A percentile compares a stretch with the other conserved stretches of the same genome.
Evolutionary conservation across 1,140 invertebrate species (phyloP).

Genomic region (Heliconius melpomene): DNA sequence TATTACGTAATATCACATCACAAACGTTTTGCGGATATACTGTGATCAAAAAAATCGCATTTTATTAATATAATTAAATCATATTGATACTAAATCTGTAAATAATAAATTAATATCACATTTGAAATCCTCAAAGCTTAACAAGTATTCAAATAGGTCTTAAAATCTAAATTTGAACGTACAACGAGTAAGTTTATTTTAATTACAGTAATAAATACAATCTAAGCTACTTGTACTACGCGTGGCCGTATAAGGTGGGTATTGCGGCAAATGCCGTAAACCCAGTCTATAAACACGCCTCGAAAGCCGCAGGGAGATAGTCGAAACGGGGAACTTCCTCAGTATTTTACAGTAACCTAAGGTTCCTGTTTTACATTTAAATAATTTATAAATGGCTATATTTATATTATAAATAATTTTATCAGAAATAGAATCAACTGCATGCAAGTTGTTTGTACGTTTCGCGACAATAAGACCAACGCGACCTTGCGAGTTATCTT

Average conservation of each 20-base stretch:
- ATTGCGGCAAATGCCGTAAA: not conserved
- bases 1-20: not conserved
- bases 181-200: not conserved
- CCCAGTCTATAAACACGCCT: not conserved
- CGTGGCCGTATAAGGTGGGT: not conserved
- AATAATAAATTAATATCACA: not conserved
- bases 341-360: not conserved
- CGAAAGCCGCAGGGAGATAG: not conserved
- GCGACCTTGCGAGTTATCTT: conserved; percentile 54
- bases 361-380: not conserved
- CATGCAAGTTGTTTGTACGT: not conserved
- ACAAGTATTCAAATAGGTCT: not conserved
- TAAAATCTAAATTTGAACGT: not conserved
- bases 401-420: not conserved
- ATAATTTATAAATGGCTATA: not conserved
- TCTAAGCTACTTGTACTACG: not conserved
- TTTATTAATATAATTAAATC: too few relatives aligned
- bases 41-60: too few relatives aligned
- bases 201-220: not conserved
- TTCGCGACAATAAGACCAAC: conserved; percentile 24
- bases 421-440: not conserved
- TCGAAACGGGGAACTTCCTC: not conserved
- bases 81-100: too few relatives aligned
- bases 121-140: not conserved
- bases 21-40: not conserved